Evolutionary conservation across 2,797 vertebrate species (phyloP).

Genomic region (Mormyrops boulengeri): DNA sequence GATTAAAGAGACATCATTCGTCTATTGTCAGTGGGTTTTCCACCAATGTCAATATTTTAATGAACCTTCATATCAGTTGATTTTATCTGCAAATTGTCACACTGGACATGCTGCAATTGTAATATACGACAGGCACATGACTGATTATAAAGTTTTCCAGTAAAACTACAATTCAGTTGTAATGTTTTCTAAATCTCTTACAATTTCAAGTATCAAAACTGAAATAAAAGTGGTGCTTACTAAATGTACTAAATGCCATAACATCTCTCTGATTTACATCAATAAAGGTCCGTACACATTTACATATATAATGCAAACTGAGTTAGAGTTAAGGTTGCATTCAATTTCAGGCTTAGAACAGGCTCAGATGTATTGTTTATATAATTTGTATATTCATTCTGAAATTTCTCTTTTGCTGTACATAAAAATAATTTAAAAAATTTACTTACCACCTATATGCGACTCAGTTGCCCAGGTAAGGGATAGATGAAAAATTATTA

Average conservation of each 20-base stretch:
- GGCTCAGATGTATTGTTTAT: neutral
- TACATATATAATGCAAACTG: neutral
- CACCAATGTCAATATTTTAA: neutral
- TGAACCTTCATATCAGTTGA: neutral
- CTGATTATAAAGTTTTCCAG: neutral
- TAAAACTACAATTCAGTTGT: neutral
- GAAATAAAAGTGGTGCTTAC: neutral
- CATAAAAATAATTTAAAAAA: neutral
- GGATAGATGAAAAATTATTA: neutral
- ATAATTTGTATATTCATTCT: neutral
- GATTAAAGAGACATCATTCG: neutral
- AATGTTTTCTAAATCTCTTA: neutral
- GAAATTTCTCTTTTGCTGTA: neutral
- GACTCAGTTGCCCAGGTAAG: neutral
- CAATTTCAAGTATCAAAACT: neutral
- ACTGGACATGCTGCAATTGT: neutral
- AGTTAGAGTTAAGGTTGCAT: neutral
- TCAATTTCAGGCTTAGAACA: neutral
- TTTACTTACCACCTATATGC: conserved; percentile 13
- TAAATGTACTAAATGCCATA: neutral
- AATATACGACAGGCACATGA: neutral
- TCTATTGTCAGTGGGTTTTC: neutral
- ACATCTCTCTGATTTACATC: neutral
- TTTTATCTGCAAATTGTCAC: neutral
- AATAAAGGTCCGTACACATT: neutral